Conservation (phyloP, 2,797 vertebrate species). For the Crossoptilon crossoptilon region DNA sequence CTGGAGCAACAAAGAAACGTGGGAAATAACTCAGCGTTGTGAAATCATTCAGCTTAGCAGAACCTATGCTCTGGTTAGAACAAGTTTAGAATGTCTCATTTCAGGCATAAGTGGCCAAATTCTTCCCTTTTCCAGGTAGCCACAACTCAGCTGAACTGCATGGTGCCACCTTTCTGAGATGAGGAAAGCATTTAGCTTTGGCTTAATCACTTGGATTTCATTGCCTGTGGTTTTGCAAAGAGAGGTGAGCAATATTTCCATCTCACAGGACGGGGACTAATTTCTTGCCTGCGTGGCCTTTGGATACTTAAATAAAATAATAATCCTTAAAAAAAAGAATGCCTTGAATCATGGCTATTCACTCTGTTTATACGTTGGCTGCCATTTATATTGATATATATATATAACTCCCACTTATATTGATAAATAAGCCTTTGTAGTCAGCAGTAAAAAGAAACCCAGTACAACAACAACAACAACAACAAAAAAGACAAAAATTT, state of each 20-base stretch:
- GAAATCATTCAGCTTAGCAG: constrained; percentile 26
- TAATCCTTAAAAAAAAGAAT: neutral
- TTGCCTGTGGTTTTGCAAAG: neutral
- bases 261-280: neutral
- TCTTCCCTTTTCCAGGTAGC: neutral
- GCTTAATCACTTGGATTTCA: neutral
- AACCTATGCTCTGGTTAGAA: neutral
- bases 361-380: neutral
- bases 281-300: neutral
- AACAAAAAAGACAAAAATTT: fast-evolving
- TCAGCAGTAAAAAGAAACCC: neutral
- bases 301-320: neutral
- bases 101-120: neutral
- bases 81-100: constrained; percentile 7
- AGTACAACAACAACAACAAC: neutral
- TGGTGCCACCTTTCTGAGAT: neutral
- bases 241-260: neutral
- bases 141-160: neutral
- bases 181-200: neutral
- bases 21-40: constrained; percentile 36
- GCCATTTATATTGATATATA: neutral
- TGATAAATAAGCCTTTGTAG: neutral
- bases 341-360: neutral
- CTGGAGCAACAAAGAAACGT: constrained; percentile 17
- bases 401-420: neutral